Evolutionary conservation across 2,797 vertebrate species (phyloP), one percentile per base, ranked within the genome.

Genomic region (Rhinophrynus dorsalis): DNA sequence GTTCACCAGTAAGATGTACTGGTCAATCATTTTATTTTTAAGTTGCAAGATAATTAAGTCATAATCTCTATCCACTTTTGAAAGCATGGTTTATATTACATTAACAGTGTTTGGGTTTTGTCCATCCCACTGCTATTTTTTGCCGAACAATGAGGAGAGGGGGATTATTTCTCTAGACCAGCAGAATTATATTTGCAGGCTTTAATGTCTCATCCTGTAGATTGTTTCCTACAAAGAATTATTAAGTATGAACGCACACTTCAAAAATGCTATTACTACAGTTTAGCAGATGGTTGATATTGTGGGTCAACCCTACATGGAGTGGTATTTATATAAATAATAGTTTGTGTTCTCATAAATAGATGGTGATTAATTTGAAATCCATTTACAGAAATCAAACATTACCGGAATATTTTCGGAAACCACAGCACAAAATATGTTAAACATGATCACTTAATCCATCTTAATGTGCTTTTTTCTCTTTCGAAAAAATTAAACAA

Each of bases 281-380:
- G 67, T 80, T 84, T 74, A 74, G 82, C 88, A 86, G 83, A 87
- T 83, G 86, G 83, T 76, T 82, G 76, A 79, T 81, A 79, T 80
- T 78, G 77, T 66, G 74, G 81, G 82, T 84, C 69, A 77, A 63
- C 68, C 68, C 75, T 81, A 74, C 79, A 80, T 78, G 79, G 83
- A 85, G 82, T 82, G 82, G 78, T 86, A 86, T 90, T 90, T 90
- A 88, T 84, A 89, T 90, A 90, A 89, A 90, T 90, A 90, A 89
- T 87, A 86, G 84, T 87, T 89, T 91, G 86, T 85, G 81, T 88
- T 89, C 82, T 89, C 86, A 89, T 88, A 90, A 88, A 90, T 90
- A 90, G 83, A 89, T 83, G 82, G 82, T 90, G 90, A 89, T 91
- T 89, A 89, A 90, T 90, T 85, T 86, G 81, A 87, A 88, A 88